Base-by-base conservation (phyloP, 2,113 vertebrate genomes). In the Taxidea taxus region DNA sequence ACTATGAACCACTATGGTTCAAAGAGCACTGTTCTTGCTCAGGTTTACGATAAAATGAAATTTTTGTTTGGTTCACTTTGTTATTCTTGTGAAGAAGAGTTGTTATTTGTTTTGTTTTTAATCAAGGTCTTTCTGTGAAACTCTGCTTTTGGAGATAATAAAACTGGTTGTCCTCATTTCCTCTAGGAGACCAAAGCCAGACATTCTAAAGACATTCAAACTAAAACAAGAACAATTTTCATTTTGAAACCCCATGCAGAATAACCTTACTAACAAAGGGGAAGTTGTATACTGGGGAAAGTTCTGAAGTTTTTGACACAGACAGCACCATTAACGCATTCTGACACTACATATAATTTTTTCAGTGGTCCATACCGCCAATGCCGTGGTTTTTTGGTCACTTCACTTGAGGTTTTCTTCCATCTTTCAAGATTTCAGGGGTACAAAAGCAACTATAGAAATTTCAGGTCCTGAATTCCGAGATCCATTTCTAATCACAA, bases 31-130 rank as follows among this genome's bases (percentile, higher is more conserved):
- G 39, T 51, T 92, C 80, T 77, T 82, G 66, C 21, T 90, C 31
- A 74, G 15, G 13, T 80, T 90, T 97, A 66, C 82, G 91, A 75
- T 25, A 94, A 81, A 95, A 42, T 87, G 15, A 77, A 91, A 77
- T 51, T 2, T 37, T 70, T 49, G 8, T 66, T 64, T 70, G 39
- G 13, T 82, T 49, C 51, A 34, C 49, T 87, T 92, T 92, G 34
- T 14, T n/a, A 49, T 87, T 93, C n/a, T 16, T 74, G 8, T 60
- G 64, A 51, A 72, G 16, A 13, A 60, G 44, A 37, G 25, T 70
- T 85, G 29, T 60, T 37, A 23, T 49, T 87, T 18, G 10, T 75
- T 92, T 78, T 58, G 66, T 70, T 87, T 83, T 49, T 78, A 62
- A 54, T 88, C 44, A 60, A n/a, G 7, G 47, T 70, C 51, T 39